Evolutionary conservation across 2,888 invertebrate species (phyloP).

Genomic region (Lysandra coridon): DNA sequence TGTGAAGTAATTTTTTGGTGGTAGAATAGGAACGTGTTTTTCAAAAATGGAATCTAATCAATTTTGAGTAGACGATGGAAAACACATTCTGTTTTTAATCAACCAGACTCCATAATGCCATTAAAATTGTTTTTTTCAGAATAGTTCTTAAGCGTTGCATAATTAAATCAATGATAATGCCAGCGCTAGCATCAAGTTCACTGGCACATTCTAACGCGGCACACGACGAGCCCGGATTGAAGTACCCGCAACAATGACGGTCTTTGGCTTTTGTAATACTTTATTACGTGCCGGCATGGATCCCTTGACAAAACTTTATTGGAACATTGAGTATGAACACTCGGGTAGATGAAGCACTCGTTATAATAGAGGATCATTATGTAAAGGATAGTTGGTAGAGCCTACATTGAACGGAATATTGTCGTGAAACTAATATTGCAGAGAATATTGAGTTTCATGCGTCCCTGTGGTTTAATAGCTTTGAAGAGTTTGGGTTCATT

Average conservation of each 20-base stretch:
- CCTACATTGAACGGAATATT: conserved; percentile 21
- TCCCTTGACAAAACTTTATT: conserved; percentile 80
- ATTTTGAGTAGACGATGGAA: too few relatives aligned
- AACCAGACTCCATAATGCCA: too few relatives aligned
- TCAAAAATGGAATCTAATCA: too few relatives aligned
- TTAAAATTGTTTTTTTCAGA: too few relatives aligned
- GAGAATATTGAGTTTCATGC: conserved; percentile 4
- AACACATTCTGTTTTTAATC: too few relatives aligned
- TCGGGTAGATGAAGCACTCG: conserved; percentile 66
- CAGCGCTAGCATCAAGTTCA: conserved; percentile 33
- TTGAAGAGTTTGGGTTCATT: neutral
- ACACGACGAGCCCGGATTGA: conserved; percentile 63
- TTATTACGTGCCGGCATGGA: conserved; percentile 79
- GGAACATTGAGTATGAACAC: conserved; percentile 75
- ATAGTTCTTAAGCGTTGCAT: too few relatives aligned
- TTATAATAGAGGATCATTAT: conserved; percentile 55
- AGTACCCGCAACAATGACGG: conserved; percentile 80
- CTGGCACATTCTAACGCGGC: conserved; percentile 48
- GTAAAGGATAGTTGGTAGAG: conserved; percentile 24
- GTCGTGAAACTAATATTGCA: conserved; percentile 24
- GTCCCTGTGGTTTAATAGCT: neutral
- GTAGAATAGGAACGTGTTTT: too few relatives aligned
- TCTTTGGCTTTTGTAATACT: conserved; percentile 81
- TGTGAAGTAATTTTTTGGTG: too few relatives aligned
- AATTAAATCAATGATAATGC: neutral